Evolutionary conservation across 1,140 invertebrate species (phyloP), one percentile per base, ranked within the genome.

Genomic region (Drosophila cardini): DNA sequence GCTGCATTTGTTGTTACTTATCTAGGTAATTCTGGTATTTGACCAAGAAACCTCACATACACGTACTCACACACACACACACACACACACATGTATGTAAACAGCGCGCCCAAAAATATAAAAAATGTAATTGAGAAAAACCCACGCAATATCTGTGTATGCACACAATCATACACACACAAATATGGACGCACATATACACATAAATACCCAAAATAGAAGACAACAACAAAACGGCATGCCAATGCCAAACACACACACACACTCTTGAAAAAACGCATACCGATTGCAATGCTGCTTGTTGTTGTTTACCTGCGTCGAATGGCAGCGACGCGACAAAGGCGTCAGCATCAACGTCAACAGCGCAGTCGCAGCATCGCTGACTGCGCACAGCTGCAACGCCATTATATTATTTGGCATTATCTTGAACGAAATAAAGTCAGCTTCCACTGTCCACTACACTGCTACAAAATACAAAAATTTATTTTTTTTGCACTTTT

Each of bases 71-170:
- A 26, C 26, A 64, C 53, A 67, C 36, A 15, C 3, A 45, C 11
- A 56, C 18, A 58, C 8, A 26, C n/a, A 58, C 13, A 52, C 32
- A 53, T 55, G 46, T 26, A 16, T 11, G 9, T 56, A 55, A 63
- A 71, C 63, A 81, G 74, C 79, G 79, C 70, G 55, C 76, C 80
- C 73, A 80, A 26, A 81, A 86, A 85, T 83, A 89, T 79, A 80
- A 80, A 86, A 86, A 85, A 87, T 87, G 84, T 84, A 86, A 86
- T 87, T 80, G 84, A 86, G 83, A 86, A 87, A 86, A 86, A 86
- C 83, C 83, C 83, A 86, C 82, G 75, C 82, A 84, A 81, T 78
- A 85, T 13, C 38, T 40, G 21, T 26, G 21, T 26, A 26, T 26
- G 21, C 21, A 26, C 21, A 26, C 21, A 26, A 26, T 4, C 3